Percentiles rank a stretch among this genome's conserved stretches.
Conservation (phyloP, 1,140 invertebrate genomes). For the Trichomalopsis sarcophagae region DNA sequence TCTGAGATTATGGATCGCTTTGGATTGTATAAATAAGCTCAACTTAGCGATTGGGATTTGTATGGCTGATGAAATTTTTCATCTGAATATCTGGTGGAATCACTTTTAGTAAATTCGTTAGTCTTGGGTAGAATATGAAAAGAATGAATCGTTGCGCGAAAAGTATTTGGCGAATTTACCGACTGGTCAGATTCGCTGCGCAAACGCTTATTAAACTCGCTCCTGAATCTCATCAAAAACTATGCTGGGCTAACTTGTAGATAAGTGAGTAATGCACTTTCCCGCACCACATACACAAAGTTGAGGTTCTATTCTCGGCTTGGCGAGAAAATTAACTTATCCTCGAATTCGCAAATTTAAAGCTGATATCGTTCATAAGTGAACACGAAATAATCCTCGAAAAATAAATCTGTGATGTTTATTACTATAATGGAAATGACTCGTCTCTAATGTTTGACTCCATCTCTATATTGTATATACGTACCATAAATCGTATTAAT, state of each 20-base stretch:
- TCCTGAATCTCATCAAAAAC: constrained; percentile 16
- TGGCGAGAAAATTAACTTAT: neutral
- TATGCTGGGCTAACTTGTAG: neutral
- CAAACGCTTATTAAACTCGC: constrained; percentile 9
- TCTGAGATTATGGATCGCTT: neutral
- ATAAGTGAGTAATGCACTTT: neutral
- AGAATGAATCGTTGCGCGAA: neutral
- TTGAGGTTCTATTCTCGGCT: neutral
- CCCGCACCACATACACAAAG: neutral
- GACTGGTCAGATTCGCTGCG: neutral
- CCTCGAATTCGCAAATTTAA: neutral
- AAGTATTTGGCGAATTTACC: neutral
- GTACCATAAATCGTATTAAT: too few relatives aligned
- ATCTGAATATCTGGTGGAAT: neutral
- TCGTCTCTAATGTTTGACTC: neutral
- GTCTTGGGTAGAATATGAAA: neutral
- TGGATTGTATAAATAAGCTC: too few relatives aligned
- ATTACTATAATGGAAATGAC: neutral
- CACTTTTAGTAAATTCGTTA: neutral
- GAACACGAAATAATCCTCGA: neutral
- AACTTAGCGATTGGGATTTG: too few relatives aligned
- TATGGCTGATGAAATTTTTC: too few relatives aligned
- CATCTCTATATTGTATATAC: neutral
- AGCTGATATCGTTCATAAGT: neutral
- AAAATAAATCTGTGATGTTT: too few relatives aligned